These are phyloP conservation scores for Drosophila nannoptera DNA, from an alignment of 1,140 invertebrate genomes.

Conservation along the genomic window DNA sequence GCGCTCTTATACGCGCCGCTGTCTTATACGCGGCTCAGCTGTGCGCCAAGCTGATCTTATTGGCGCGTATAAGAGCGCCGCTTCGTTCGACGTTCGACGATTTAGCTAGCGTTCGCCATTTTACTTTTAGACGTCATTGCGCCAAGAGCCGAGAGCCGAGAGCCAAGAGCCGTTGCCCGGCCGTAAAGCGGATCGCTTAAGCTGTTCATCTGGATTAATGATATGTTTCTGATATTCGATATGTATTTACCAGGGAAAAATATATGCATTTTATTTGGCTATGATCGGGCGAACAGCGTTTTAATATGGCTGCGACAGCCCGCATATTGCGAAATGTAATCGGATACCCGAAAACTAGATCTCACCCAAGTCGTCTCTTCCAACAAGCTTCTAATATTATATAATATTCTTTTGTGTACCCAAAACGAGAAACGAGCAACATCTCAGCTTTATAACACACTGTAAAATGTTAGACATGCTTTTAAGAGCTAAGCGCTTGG, in stretches of 20 bases:
- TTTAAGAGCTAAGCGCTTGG: no score
- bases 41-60: conserved; percentile 59
- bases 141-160: not conserved
- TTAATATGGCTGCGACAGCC: conserved; percentile 17
- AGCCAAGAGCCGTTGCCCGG: conserved; percentile 1
- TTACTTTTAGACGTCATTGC: conserved; percentile 52
- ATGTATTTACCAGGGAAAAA: conserved; percentile 18
- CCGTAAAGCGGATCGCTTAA: conserved; percentile 17
- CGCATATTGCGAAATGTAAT: conserved; percentile 30
- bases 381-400: no score
- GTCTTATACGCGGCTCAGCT: conserved; percentile 40
- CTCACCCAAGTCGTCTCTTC: not conserved
- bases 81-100: conserved; percentile 37
- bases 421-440: no score
- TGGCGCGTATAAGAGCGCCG: conserved; percentile 50
- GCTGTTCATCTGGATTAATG: conserved; percentile 16
- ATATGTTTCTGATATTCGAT: conserved; percentile 13
- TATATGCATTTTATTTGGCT: conserved; percentile 12
- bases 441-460: no score
- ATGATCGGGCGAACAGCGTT: conserved; percentile 1
- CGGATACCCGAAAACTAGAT: conserved; percentile 1
- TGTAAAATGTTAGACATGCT: no score
- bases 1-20: not conserved
- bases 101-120: conserved; percentile 61
- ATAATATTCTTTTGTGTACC: no score